phyloP scores from a whole-genome alignment of 1,140 invertebrate genomes.

The Pararge aegeria region DNA sequence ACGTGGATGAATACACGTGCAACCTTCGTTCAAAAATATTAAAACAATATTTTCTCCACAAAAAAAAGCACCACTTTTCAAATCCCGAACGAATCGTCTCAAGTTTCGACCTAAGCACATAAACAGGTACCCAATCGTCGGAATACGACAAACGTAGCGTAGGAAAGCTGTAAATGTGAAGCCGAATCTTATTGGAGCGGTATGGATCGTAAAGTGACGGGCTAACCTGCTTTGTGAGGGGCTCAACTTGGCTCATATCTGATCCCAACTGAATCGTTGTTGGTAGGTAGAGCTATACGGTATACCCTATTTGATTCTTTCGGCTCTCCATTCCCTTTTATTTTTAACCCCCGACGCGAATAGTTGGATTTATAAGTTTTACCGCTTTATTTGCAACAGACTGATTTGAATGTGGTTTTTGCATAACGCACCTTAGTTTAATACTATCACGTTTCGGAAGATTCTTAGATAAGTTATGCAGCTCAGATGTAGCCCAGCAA shows the following conservation, averaged over 20 bases:
- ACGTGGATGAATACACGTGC: no score
- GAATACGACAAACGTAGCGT: not conserved
- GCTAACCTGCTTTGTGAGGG: conserved; percentile 10
- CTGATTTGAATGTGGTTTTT: no score
- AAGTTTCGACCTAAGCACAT: not conserved
- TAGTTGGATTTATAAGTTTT: no score
- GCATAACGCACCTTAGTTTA: no score
- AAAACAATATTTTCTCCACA: no score
- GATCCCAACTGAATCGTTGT: not conserved
- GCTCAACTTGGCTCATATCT: not conserved
- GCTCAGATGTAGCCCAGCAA: no score
- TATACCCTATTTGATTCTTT: not conserved
- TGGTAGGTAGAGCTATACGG: not conserved
- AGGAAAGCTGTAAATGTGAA: conserved; percentile 4
- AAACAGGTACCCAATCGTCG: conserved; percentile 4
- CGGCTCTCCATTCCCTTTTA: not conserved
- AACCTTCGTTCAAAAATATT: no score
- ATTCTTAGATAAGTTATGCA: no score
- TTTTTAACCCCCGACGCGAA: no score
- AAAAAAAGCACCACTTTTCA: no score
- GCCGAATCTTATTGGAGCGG: not conserved
- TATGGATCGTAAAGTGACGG: conserved; percentile 11
- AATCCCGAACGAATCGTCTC: not conserved
- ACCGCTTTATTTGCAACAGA: no score
- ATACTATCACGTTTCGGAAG: no score